A percentile compares a stretch with the other conserved stretches of the same genome.
Evolutionary conservation across 2,797 vertebrate species (phyloP).

Genomic region (Diceros bicornis): DNA sequence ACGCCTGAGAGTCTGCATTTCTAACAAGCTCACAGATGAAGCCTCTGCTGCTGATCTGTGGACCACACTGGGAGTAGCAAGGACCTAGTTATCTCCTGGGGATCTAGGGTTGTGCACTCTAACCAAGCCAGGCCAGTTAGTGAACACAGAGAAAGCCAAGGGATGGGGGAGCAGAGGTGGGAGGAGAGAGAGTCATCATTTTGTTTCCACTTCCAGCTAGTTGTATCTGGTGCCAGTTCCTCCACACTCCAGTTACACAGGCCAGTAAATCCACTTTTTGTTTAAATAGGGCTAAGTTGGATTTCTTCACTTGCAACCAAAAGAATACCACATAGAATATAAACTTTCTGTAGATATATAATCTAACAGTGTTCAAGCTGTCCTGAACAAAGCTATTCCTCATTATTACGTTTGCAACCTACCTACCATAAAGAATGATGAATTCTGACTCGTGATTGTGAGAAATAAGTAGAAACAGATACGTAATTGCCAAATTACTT

Average conservation of each 20-base stretch:
- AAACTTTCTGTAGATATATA: background rate
- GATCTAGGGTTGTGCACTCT: too few relatives aligned
- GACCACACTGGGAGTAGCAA: background rate
- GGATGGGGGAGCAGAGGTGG: background rate
- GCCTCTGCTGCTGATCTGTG: background rate
- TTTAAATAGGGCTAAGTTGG: background rate
- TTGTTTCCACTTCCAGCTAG: background rate
- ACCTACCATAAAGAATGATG: background rate
- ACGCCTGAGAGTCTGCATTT: background rate
- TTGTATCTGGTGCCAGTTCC: background rate
- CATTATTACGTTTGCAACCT: background rate
- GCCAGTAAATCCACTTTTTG: background rate
- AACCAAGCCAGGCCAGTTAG: background rate
- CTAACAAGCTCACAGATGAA: background rate
- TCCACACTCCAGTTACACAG: background rate
- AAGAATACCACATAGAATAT: background rate
- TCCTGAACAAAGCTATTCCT: background rate
- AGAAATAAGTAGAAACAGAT: constrained; percentile 20
- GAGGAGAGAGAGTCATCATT: background rate
- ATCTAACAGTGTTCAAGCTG: background rate
- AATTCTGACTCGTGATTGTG: background rate
- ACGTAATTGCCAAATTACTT: background rate
- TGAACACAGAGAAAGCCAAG: background rate
- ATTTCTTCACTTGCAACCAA: constrained; percentile 6
- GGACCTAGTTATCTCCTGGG: background rate